Conservation (phyloP, 2,113 vertebrate genomes). For the Aplodontia rufa region DNA sequence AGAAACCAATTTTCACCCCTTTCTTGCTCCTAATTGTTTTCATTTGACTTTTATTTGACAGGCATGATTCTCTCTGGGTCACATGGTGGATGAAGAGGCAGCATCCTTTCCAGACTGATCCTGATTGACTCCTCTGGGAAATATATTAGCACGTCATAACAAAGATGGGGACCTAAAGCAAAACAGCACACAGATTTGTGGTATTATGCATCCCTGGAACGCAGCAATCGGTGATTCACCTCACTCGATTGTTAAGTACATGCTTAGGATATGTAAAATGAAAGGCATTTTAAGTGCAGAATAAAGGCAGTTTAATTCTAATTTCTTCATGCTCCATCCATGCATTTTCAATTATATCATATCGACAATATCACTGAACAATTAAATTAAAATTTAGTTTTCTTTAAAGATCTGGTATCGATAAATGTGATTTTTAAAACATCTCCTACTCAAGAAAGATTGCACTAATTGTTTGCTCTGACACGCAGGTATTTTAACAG, state of each 20-base stretch:
- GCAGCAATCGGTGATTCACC: background rate
- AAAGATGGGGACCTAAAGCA: background rate
- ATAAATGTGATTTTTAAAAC: background rate
- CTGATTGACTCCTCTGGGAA: background rate
- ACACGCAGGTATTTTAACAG: conserved; percentile 18
- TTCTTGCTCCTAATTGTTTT: background rate
- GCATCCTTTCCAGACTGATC: background rate
- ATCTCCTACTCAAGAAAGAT: background rate
- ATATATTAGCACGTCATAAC: background rate
- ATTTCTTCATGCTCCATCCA: background rate
- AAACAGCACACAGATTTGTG: background rate
- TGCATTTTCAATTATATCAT: background rate
- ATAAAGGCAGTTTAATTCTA: background rate
- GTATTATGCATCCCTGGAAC: background rate
- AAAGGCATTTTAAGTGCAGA: background rate
- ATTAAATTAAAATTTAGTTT: background rate
- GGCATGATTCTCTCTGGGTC: background rate
- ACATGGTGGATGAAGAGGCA: background rate
- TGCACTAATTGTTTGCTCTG: background rate
- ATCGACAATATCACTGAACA: background rate
- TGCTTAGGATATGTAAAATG: background rate
- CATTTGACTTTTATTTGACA: background rate
- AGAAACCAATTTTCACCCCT: background rate
- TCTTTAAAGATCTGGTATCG: background rate
- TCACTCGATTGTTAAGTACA: background rate